Base-by-base conservation (phyloP, 2,113 vertebrate species). In the Forbesichthys papilliferus region DNA sequence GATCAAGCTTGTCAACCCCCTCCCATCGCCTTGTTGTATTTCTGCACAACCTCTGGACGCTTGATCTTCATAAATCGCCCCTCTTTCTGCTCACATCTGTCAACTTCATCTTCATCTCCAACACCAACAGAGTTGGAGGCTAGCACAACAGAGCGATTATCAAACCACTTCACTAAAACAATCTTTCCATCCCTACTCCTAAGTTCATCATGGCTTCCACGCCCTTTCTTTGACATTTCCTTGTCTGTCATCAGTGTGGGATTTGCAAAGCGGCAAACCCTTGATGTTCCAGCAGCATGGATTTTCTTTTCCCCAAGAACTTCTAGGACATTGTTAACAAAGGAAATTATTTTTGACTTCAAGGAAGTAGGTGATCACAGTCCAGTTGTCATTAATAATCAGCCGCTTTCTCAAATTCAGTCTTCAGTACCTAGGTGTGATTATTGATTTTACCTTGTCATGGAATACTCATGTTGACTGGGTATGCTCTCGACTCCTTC, bases 71-170 rank as follows among this genome's bases (percentile, higher is more conserved):
- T 18, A 69, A 52, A 58, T 20, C 42, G n/a, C 8, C 11, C 4
- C 4, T 36, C 47, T 70, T 61, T 65, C 47, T 73, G 66, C 8
- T 74, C 70, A 54, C 70, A 69, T 52, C 53, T 4, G 10, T 47
- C 20, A 14, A 65, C 52, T 51, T 73, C 71, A 72, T 73, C 76
- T 20, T 27, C 27, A 10, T 48, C 20, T 59, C 63, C 51, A 10
- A 62, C 74, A 61, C 60, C 69, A 78, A 73, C 69, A 78, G 72
- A 68, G 69, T 64, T 79, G 67, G 67, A 78, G 56, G 70, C 61
- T 60, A 72, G 58, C n/a, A 75, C 18, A 13, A 61, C 76, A 52
- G 63, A 58, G 27, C 49, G 36, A 46, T 20, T 63, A 20, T 68
- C 69, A 68, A 55, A 72, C 71, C 53, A 73, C 33, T 68, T 73